Evolutionary conservation across 2,113 vertebrate genomes (phyloP).

Genomic region (Hassar affinis): DNA sequence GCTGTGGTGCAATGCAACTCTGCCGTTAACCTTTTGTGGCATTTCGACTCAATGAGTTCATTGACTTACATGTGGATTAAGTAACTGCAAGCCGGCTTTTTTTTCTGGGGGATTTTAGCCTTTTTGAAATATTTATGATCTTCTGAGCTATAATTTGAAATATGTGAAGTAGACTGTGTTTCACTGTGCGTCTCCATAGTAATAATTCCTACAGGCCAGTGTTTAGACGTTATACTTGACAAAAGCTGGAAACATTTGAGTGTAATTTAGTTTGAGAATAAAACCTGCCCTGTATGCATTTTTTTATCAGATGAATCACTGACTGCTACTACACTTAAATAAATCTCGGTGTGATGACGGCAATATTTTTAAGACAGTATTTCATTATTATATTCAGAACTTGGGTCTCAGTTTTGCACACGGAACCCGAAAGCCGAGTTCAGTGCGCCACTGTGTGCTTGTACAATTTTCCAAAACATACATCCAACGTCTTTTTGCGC

Average conservation of each 20-base stretch:
- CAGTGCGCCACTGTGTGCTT: slow-evolving; percentile 18
- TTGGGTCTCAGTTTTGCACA: background rate
- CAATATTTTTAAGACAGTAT: background rate
- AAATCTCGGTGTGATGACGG: background rate
- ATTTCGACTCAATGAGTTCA: slow-evolving; percentile 44
- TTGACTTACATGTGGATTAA: slow-evolving; percentile 40
- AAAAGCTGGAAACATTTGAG: background rate
- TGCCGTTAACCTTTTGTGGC: slow-evolving; percentile 52
- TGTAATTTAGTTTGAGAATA: background rate
- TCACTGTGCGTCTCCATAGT: no score
- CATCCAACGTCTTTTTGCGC: slow-evolving; percentile 23
- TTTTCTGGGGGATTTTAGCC: slow-evolving; percentile 19
- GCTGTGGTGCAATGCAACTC: slow-evolving; percentile 36
- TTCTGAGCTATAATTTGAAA: slow-evolving; percentile 2
- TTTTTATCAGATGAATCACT: background rate
- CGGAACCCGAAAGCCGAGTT: background rate
- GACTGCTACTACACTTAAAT: background rate
- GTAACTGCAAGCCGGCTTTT: slow-evolving; percentile 24
- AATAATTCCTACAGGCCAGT: no score
- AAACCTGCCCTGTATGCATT: background rate
- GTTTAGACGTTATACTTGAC: no score
- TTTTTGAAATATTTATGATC: slow-evolving; percentile 57
- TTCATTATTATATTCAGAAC: no score
- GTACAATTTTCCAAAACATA: slow-evolving; percentile 48
- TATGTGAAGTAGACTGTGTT: background rate